Percentiles rank a stretch among this genome's conserved stretches.
phyloP scores from a whole-genome alignment of 2,113 vertebrate species.

The Notarius lentiginosus region DNA sequence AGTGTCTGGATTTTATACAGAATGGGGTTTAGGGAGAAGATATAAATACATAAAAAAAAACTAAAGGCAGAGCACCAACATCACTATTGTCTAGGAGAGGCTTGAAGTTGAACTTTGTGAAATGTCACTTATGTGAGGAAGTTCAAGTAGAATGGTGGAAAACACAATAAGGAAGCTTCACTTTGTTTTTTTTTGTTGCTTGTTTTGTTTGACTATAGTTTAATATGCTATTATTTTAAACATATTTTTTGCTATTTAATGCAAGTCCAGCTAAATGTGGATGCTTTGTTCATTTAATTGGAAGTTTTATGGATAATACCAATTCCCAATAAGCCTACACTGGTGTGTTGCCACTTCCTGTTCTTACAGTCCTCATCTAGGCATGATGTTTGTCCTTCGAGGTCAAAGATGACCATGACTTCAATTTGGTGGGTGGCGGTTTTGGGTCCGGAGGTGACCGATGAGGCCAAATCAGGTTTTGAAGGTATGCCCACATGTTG shows the following conservation, averaged over 20 bases:
- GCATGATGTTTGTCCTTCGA: no score
- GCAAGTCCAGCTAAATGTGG: neutral
- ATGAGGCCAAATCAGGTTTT: no score
- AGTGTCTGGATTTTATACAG: neutral
- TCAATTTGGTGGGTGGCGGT: no score
- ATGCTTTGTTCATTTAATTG: neutral
- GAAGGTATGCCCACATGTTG: no score
- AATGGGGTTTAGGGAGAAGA: no score
- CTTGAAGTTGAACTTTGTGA: neutral
- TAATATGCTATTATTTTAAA: neutral
- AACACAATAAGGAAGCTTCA: neutral
- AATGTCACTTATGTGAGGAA: neutral
- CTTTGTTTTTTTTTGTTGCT: neutral
- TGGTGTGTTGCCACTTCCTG: neutral
- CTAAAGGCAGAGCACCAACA: neutral
- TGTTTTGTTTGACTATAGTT: neutral
- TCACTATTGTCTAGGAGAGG: neutral
- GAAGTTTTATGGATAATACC: neutral
- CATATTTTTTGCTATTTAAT: neutral
- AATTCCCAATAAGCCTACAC: neutral
- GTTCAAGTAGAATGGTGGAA: neutral
- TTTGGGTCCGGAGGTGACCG: no score
- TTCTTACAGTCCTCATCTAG: neutral
- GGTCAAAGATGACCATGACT: no score
- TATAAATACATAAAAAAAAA: neutral